Evolutionary conservation across 2,797 vertebrate genomes (phyloP), one percentile per base, ranked within the genome.

Genomic region (Anisognathus igniventris): DNA sequence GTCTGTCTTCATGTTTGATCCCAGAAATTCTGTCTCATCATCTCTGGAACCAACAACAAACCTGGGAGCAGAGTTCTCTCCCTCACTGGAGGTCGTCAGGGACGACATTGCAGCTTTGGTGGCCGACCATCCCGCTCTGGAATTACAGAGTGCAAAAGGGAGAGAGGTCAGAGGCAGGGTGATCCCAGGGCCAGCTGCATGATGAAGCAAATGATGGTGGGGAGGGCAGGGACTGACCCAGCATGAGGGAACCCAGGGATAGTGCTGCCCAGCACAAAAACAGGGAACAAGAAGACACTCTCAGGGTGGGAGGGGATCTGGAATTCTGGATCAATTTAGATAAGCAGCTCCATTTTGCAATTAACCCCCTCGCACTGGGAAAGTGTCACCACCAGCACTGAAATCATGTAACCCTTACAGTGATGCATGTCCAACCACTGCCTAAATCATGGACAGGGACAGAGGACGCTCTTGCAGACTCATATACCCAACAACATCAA

Each of bases 11-110:
- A 99, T 98, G 98, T 99, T 99, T 98, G 98, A 98, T 98, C 97
- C 99, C 98, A 97, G 97, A 96, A 98, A 97, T 95, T 99, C 99
- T 97, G 98, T 98, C 97, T 99, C 99, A 97, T 98, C 98, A 96
- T 99, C 99, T 98, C 99, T 98, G 98, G 98, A 98, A 98, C 99
- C 99, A 44, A 99, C 98, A 96, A 99, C 99, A 98, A 99, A 99
- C 98, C 98, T 99, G 98, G 99, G 98, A 97, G 98, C 97, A 96
- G 98, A 98, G 96, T 95, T 98, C 95, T 98, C 97, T 97, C 98
- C 98, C 98, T 99, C 99, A 97, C 96, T 98, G 98, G 98, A 98
- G 98, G 98, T 98, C 98, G 98, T 98, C 98, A 98, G 96, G 97
- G 98, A 98, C 98, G 98, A 99, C 99, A 99, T 99, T 97, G 99